Conservation (phyloP, 2,888 invertebrate genomes). For the Drosophila koepferae region DNA sequence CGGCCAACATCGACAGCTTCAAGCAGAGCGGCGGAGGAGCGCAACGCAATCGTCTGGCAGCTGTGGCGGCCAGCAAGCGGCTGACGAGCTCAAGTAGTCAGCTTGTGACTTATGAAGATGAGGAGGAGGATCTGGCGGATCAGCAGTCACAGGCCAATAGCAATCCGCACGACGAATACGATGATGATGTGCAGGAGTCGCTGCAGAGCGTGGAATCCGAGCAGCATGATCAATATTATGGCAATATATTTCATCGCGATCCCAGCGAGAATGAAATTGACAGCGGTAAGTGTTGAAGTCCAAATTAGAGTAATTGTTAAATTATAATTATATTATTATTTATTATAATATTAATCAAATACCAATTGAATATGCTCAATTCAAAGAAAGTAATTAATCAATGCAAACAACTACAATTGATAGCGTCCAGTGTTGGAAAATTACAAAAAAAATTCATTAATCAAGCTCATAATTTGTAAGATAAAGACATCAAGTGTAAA, state of each 20-base stretch:
- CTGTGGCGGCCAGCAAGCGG: slow-evolving; percentile 52
- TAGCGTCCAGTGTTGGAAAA: slow-evolving; percentile 74
- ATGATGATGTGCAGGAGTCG: slow-evolving; percentile 77
- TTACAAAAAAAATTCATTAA: slow-evolving; percentile 10
- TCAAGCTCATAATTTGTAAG: slow-evolving; percentile 34
- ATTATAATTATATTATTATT: too few species aligned
- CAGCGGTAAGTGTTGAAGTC: slow-evolving; percentile 75
- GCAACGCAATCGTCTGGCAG: slow-evolving; percentile 66
- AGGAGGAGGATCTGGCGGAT: slow-evolving; percentile 49
- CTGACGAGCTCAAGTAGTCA: slow-evolving; percentile 18
- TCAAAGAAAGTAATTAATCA: slow-evolving; percentile 15
- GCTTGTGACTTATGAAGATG: slow-evolving; percentile 45
- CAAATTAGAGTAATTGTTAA: too few species aligned
- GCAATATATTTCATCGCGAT: slow-evolving; percentile 85
- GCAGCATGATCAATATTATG: slow-evolving; percentile 88
- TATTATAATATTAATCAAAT: too few species aligned
- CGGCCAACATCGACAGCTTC: slow-evolving; percentile 53
- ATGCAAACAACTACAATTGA: slow-evolving; percentile 55
- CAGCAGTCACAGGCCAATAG: slow-evolving; percentile 45
- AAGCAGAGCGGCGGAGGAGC: slow-evolving; percentile 57
- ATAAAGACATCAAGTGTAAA: slow-evolving; percentile 39
- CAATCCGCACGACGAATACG: slow-evolving; percentile 64
- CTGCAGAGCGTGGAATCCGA: slow-evolving; percentile 90
- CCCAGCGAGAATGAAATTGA: slow-evolving; percentile 84
- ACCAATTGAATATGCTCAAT: too few species aligned